These are phyloP conservation scores for Ephialtes manifestator DNA, from an alignment of 2,888 invertebrate genomes.

Conservation along the genomic window DNA sequence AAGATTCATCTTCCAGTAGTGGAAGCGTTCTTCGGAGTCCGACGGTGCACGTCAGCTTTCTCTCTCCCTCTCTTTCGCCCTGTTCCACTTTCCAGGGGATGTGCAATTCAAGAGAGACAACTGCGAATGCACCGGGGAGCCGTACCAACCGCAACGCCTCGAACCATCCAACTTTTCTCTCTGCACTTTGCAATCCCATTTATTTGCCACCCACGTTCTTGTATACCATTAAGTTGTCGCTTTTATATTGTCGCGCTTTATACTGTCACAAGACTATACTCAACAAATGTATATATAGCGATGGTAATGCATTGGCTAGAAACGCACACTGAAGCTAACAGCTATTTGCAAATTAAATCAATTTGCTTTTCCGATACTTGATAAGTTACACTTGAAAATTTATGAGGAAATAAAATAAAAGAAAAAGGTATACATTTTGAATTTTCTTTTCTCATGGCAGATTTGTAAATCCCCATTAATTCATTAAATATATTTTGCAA, in stretches of 20 bases:
- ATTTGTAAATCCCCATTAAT: too few species aligned
- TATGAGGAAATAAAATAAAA: too few species aligned
- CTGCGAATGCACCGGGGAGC: constrained; percentile 45
- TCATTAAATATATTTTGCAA: too few species aligned
- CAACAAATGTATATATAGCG: neutral
- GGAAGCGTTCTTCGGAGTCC: constrained; percentile 43
- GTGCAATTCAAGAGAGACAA: constrained; percentile 56
- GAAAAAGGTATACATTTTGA: too few species aligned
- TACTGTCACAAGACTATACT: neutral
- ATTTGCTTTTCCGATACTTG: neutral
- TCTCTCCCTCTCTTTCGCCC: neutral
- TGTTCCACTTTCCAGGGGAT: constrained; percentile 32
- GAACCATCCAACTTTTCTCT: constrained; percentile 59
- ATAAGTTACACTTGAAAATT: too few species aligned
- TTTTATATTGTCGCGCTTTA: constrained; percentile 57
- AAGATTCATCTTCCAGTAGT: constrained; percentile 31
- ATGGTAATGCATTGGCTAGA: neutral
- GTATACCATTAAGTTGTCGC: constrained; percentile 62
- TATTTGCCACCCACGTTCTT: constrained; percentile 63
- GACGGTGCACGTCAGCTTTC: constrained; percentile 19
- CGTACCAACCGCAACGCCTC: constrained; percentile 53
- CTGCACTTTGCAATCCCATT: constrained; percentile 64
- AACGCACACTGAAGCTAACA: neutral
- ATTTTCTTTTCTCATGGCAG: too few species aligned
- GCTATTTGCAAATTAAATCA: neutral